phyloP scores from a whole-genome alignment of 2,888 invertebrate genomes.

The Andrena camellia region DNA sequence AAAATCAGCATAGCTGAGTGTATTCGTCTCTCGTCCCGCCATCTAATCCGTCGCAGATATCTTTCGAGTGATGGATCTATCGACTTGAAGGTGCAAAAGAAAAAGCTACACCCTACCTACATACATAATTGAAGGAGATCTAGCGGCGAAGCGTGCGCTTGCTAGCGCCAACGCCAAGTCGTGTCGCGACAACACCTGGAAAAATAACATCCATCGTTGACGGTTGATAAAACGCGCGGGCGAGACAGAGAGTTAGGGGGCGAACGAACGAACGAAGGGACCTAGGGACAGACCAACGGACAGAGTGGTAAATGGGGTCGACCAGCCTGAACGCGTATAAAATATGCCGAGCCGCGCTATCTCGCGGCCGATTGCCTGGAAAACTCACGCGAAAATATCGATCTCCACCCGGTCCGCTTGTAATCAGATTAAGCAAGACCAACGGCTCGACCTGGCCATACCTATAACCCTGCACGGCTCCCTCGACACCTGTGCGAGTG shows the following conservation, averaged over 20 bases:
- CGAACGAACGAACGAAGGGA: constrained; percentile 48
- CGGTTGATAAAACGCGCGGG: constrained; percentile 60
- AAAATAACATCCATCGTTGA: constrained; percentile 32
- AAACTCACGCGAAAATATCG: constrained; percentile 83
- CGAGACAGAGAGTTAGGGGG: not conserved
- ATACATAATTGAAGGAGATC: not conserved
- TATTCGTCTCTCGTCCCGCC: constrained; percentile 10
- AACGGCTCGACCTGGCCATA: constrained; percentile 73
- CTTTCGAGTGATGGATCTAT: constrained; percentile 25
- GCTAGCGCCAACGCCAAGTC: not conserved
- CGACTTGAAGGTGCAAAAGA: no score
- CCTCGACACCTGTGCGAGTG: constrained; percentile 64
- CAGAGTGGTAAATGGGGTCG: constrained; percentile 76
- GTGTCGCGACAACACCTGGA: not conserved
- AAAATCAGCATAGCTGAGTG: constrained; percentile 24
- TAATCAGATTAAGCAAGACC: constrained; percentile 80
- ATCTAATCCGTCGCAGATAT: constrained; percentile 61
- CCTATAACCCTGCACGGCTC: constrained; percentile 65
- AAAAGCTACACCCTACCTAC: no score
- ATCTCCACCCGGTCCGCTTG: constrained; percentile 72
- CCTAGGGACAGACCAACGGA: constrained; percentile 52
- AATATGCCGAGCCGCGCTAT: constrained; percentile 80
- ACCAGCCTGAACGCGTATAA: constrained; percentile 77
- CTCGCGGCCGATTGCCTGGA: constrained; percentile 82
- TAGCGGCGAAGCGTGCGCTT: not conserved